A percentile compares a stretch with the other conserved stretches of the same genome.
Evolutionary conservation across 2,113 vertebrate genomes (phyloP).

Genomic region (Chamaetylas fuelleborni): DNA sequence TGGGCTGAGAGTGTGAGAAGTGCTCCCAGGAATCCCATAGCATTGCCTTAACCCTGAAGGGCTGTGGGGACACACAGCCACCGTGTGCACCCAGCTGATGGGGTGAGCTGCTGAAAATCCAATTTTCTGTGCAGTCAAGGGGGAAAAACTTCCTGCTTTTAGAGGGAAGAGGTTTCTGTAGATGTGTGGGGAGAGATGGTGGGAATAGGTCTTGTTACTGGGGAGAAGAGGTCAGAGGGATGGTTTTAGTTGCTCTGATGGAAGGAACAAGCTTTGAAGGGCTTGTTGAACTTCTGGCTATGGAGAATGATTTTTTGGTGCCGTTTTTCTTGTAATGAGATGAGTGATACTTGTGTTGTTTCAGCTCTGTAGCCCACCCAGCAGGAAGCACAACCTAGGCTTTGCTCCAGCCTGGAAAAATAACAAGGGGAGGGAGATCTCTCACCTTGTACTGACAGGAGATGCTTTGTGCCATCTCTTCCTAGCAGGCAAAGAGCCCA

Average conservation of each 20-base stretch:
- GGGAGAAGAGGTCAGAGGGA: not conserved
- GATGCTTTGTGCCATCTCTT: not conserved
- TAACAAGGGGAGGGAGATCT: rapidly evolving
- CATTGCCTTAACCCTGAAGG: not conserved
- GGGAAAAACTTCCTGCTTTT: not conserved
- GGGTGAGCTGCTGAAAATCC: not conserved
- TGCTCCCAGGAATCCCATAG: not conserved
- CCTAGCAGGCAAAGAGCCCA: not conserved
- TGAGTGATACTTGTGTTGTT: not conserved
- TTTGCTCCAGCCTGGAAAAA: not conserved
- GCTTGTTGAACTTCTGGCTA: not conserved
- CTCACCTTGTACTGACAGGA: not conserved
- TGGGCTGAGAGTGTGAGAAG: not conserved
- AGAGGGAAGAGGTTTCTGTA: not conserved
- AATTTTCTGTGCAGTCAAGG: rapidly evolving
- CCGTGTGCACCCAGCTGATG: too few relatives aligned
- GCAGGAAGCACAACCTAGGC: not conserved
- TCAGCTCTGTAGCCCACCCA: not conserved
- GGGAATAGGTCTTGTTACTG: not conserved
- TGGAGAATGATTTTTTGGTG: not conserved
- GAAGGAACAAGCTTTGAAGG: not conserved
- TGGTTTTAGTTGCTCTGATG: not conserved
- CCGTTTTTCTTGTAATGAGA: not conserved
- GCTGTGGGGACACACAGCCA: not conserved
- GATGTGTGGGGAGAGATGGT: not conserved